These are phyloP conservation scores for Pammene aurita DNA, from an alignment of 2,888 invertebrate genomes.

Conservation along the genomic window DNA sequence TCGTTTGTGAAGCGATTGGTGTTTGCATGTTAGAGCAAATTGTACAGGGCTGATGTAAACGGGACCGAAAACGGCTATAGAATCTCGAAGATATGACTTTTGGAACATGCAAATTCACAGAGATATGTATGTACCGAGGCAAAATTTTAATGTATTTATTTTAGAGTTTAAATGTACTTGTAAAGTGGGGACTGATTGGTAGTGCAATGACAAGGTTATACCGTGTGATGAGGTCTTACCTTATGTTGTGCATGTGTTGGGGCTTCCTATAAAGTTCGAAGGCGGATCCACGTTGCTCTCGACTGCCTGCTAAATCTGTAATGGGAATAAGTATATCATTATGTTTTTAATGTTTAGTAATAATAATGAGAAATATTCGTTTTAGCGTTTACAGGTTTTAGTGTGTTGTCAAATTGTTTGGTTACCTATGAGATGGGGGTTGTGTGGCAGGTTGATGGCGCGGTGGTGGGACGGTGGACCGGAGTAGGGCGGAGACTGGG, in stretches of 20 bases:
- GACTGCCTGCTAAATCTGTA: constrained; percentile 89
- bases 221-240: constrained; percentile 78
- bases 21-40: constrained; percentile 85
- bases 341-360: too few relatives aligned
- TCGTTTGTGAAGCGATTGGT: constrained; percentile 83
- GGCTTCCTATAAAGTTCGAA: constrained; percentile 97
- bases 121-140: constrained; percentile 11
- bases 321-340: neutral
- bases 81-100: constrained; percentile 46
- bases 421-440: constrained; percentile 79
- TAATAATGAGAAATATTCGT: too few relatives aligned
- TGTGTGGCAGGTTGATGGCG: constrained; percentile 77
- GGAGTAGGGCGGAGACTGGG: constrained; percentile 77
- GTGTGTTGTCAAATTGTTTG: neutral
- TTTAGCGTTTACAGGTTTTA: neutral
- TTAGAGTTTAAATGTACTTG: constrained; percentile 28
- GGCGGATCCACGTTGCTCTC: constrained; percentile 96
- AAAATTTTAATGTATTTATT: neutral
- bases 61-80: constrained; percentile 45
- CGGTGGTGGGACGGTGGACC: constrained; percentile 78
- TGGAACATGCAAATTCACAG: constrained; percentile 61
- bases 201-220: constrained; percentile 30
- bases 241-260: constrained; percentile 91
- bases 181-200: constrained; percentile 34
- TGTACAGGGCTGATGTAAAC: constrained; percentile 67